Evolutionary conservation across 1,140 invertebrate genomes (phyloP).

Genomic region (Neomicropteryx cornuta): DNA sequence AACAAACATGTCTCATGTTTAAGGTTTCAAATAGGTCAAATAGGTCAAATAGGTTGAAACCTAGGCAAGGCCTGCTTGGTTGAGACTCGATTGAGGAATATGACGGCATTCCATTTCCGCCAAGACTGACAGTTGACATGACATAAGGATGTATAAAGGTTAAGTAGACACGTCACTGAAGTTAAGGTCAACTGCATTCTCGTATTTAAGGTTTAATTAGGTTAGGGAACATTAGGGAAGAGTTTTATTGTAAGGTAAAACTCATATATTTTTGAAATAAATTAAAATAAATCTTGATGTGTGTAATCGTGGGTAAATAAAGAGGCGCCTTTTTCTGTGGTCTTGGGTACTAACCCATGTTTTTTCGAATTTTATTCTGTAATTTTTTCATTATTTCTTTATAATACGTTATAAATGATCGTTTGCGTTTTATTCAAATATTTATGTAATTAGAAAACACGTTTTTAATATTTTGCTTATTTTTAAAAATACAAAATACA

Average conservation of each 20-base stretch:
- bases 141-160: not conserved
- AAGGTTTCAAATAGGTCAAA: too few species aligned
- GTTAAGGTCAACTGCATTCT: not conserved
- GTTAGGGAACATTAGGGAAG: not conserved
- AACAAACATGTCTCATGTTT: too few species aligned
- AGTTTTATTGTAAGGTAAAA: not conserved
- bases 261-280: not conserved
- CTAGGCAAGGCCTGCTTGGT: too few species aligned
- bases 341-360: not conserved
- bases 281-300: not conserved
- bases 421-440: conserved; percentile 15
- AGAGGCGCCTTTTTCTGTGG: not conserved
- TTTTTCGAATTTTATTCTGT: not conserved
- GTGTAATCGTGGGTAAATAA: too few species aligned
- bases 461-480: conserved; percentile 2
- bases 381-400: not conserved
- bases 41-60: too few species aligned
- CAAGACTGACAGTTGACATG: too few species aligned
- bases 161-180: not conserved
- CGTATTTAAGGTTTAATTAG: not conserved
- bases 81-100: too few species aligned
- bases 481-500: too few species aligned
- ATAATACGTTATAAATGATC: not conserved
- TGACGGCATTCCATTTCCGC: too few species aligned
- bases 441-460: conserved; percentile 18